Evolutionary conservation across 1,140 invertebrate species (phyloP).

Genomic region (Lethrus apterus): DNA sequence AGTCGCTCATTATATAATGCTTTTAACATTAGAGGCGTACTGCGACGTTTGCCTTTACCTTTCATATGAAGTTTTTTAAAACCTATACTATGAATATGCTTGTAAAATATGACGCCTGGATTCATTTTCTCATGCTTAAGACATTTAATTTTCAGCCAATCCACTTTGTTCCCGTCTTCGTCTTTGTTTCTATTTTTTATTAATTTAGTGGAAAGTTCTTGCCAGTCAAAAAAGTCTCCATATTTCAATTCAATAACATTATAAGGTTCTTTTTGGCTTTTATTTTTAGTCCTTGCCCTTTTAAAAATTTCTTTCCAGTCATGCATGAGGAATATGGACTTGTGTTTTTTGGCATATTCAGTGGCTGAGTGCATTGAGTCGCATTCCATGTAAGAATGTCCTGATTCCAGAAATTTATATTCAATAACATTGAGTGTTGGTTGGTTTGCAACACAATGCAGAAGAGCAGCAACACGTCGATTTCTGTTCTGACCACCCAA

Average conservation of each 20-base stretch:
- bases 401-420: slow-evolving; percentile 36
- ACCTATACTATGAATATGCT: slow-evolving; percentile 1
- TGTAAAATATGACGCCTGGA: slow-evolving; percentile 2
- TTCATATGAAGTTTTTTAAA: no score
- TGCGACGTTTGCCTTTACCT: no score
- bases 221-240: slow-evolving; percentile 6
- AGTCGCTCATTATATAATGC: no score
- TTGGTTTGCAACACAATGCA: not conserved
- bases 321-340: no score
- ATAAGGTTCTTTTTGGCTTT: slow-evolving; percentile 1
- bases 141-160: slow-evolving; percentile 15
- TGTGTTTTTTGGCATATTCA: slow-evolving; percentile 21
- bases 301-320: slow-evolving; percentile 18
- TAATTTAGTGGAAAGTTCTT: slow-evolving; percentile 5
- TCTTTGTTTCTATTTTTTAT: slow-evolving; percentile 14
- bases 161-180: slow-evolving; percentile 9
- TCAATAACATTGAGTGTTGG: slow-evolving; percentile 5
- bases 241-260: slow-evolving; percentile 6
- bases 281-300: slow-evolving; percentile 7
- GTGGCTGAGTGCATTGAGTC: slow-evolving; percentile 32
- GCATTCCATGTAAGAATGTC: slow-evolving; percentile 37
- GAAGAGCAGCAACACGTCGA: slow-evolving; percentile 7
- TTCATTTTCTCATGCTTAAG: slow-evolving; percentile 10
- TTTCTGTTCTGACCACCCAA: slow-evolving; percentile 11
- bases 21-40: no score